Evolutionary conservation across 2,888 invertebrate genomes (phyloP).

Genomic region (Cepaea hortensis): DNA sequence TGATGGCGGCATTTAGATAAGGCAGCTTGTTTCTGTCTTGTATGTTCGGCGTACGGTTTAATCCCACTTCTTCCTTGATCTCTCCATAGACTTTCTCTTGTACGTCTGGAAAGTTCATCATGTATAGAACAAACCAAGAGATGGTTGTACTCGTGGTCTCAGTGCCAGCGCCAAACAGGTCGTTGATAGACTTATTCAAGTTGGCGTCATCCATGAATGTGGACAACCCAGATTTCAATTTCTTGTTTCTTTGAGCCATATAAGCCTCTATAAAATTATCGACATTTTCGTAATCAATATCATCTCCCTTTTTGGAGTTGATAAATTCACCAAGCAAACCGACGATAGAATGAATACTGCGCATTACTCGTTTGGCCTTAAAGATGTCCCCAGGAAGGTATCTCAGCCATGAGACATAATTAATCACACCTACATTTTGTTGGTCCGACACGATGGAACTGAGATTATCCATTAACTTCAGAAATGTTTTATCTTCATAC

Average conservation of each 20-base stretch:
- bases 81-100: conserved; percentile 9
- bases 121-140: background rate
- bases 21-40: background rate
- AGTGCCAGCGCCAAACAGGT: background rate
- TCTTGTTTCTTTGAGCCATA: background rate
- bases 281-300: background rate
- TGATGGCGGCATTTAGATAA: conserved; percentile 1
- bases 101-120: background rate
- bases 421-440: background rate
- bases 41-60: background rate
- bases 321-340: background rate
- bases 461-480: background rate
- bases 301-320: background rate
- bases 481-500: conserved; percentile 2
- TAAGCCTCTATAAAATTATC: conserved; percentile 1
- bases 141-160: conserved; percentile 17
- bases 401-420: background rate
- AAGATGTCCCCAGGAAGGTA: background rate
- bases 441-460: background rate
- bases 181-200: background rate
- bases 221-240: background rate
- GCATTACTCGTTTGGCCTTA: background rate
- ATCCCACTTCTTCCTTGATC: background rate
- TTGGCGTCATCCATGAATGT: background rate
- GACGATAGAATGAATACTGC: background rate